A percentile compares a stretch with the other conserved stretches of the same genome.
phyloP scores from a whole-genome alignment of 2,113 vertebrate species.

The Cricetomys ansorgei region DNA sequence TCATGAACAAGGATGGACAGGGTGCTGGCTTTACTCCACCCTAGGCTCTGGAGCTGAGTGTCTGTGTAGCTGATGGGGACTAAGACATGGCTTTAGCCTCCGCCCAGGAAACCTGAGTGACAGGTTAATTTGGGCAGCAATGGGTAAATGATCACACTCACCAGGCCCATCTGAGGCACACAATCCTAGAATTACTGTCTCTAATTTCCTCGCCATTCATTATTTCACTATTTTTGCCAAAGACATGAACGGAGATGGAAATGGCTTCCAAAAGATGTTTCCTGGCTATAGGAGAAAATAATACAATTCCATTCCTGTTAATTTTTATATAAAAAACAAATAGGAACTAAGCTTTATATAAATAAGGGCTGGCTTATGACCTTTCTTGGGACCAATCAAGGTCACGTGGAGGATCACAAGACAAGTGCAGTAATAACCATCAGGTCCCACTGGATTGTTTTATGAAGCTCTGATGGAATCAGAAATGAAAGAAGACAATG shows the following conservation, averaged over 20 bases:
- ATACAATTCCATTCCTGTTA: background rate
- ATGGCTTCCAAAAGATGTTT: slow-evolving; percentile 29
- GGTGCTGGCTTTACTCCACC: background rate
- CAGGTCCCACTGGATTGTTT: too few species aligned
- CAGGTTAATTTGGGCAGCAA: background rate
- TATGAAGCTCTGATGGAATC: background rate
- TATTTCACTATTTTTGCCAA: background rate
- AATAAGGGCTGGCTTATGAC: background rate
- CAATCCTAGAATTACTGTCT: background rate
- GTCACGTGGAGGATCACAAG: background rate
- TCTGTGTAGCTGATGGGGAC: too few species aligned
- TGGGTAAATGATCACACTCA: background rate
- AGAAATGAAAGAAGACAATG: background rate
- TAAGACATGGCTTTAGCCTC: background rate
- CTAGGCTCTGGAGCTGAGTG: too few species aligned
- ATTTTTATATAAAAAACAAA: background rate
- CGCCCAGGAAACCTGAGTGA: background rate
- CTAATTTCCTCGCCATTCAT: slow-evolving; percentile 3
- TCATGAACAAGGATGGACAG: background rate
- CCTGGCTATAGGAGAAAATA: background rate
- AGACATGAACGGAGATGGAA: background rate
- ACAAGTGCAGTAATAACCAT: background rate
- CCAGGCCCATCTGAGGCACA: background rate
- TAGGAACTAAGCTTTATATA: background rate
- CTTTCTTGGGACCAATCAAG: rapidly evolving